These are phyloP conservation scores for Erebia ligea DNA, from an alignment of 2,888 invertebrate genomes.

Conservation along the genomic window DNA sequence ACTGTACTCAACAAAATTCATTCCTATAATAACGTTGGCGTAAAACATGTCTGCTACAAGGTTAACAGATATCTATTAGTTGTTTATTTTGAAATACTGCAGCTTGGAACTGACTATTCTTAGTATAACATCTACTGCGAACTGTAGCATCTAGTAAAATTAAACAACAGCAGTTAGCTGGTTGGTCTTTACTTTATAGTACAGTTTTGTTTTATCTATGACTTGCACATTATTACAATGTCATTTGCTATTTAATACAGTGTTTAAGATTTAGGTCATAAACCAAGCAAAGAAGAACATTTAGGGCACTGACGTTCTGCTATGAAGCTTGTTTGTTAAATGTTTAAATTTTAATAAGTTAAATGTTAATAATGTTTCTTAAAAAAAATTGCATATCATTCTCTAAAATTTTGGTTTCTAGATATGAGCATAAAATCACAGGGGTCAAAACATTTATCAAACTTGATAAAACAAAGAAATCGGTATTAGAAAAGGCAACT, in stretches of 20 bases:
- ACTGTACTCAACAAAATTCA: constrained; percentile 12
- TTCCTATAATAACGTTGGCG: neutral
- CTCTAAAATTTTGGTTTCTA: too few relatives aligned
- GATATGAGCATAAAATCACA: too few relatives aligned
- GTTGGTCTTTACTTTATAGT: neutral
- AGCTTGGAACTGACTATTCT: neutral
- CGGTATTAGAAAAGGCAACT: too few relatives aligned
- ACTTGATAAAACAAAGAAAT: too few relatives aligned
- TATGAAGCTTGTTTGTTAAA: too few relatives aligned
- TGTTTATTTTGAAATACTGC: constrained; percentile 16
- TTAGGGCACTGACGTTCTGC: too few relatives aligned
- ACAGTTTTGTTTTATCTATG: neutral
- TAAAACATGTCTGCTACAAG: constrained; percentile 6
- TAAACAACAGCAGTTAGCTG: neutral
- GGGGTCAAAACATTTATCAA: too few relatives aligned
- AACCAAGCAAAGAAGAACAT: too few relatives aligned
- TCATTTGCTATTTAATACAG: neutral
- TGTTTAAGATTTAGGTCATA: too few relatives aligned
- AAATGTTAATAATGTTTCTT: too few relatives aligned
- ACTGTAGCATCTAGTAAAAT: neutral
- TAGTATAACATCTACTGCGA: neutral
- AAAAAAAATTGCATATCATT: too few relatives aligned
- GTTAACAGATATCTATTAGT: constrained; percentile 1
- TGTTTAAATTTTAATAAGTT: too few relatives aligned
- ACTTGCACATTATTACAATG: neutral